These are phyloP conservation scores for Drosophila tristis DNA, from an alignment of 1,140 invertebrate genomes.

Conservation along the genomic window DNA sequence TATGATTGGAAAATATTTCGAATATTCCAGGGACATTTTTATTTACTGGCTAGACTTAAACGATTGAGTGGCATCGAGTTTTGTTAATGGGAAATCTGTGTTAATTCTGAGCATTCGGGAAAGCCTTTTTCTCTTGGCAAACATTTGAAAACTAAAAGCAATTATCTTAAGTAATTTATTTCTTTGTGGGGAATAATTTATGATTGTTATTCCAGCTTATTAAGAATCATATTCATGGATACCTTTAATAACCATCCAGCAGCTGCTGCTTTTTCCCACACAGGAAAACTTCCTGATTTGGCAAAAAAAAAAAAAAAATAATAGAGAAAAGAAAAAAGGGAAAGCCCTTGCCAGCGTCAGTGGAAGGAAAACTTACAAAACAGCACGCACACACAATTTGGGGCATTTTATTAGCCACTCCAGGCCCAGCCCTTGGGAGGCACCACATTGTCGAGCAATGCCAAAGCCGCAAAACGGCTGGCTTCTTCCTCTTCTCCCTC, in stretches of 20 bases:
- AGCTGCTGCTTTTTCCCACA: no score
- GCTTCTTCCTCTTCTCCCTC: constrained; percentile 12
- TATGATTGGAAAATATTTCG: neutral
- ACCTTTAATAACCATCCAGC: neutral
- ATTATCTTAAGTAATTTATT: no score
- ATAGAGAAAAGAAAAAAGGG: constrained; percentile 7
- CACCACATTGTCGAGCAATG: constrained; percentile 43
- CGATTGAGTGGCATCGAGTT: no score
- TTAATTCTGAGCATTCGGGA: no score
- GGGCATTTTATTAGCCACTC: constrained; percentile 59
- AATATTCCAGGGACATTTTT: neutral
- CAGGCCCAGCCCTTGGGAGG: constrained; percentile 7
- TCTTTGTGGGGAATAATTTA: no score
- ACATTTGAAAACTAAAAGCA: no score
- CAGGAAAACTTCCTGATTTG: constrained; percentile 6
- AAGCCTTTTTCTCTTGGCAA: no score
- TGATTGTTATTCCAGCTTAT: no score
- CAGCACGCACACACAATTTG: constrained; percentile 55
- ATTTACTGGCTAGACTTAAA: no score
- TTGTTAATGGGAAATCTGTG: no score
- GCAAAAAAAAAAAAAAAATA: neutral
- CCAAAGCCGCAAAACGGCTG: constrained; percentile 50
- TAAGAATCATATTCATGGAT: constrained; percentile 1
- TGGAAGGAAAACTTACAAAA: constrained; percentile 36
- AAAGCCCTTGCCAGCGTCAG: constrained; percentile 8